Conservation (phyloP, 2,888 invertebrate genomes). For the Chromoteleia sp. region DNA sequence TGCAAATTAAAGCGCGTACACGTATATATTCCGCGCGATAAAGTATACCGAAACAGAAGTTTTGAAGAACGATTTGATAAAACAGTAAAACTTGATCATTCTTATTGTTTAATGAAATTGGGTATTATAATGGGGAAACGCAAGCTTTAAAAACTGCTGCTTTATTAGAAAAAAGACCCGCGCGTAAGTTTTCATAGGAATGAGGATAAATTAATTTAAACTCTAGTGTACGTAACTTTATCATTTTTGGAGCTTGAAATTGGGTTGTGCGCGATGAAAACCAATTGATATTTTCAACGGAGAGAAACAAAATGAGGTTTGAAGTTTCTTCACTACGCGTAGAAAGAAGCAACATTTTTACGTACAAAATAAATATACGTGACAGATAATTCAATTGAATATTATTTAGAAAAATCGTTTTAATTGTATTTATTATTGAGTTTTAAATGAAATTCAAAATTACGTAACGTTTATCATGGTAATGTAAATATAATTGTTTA, state of each 20-base stretch:
- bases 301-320: no score
- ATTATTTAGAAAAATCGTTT: no score
- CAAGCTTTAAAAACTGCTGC: conserved; percentile 2
- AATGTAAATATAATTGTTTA: no score
- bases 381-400: no score
- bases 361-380: no score
- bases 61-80: conserved; percentile 16
- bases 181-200: conserved; percentile 23
- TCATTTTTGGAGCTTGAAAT: conserved; percentile 31
- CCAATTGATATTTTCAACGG: conserved; percentile 8
- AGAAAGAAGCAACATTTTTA: no score
- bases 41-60: conserved; percentile 15
- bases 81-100: conserved; percentile 8
- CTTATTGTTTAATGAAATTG: conserved; percentile 40
- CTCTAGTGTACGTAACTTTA: conserved; percentile 25
- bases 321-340: no score
- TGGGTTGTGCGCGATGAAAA: conserved; percentile 16
- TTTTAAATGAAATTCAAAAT: no score
- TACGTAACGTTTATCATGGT: no score
- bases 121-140: neutral
- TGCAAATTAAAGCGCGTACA: conserved; percentile 39
- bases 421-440: no score
- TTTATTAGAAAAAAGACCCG: neutral
- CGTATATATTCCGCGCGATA: neutral
- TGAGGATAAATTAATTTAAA: conserved; percentile 31